Evolutionary conservation across 2,113 vertebrate species (phyloP).

Genomic region (Pelecanoides urinatrix): DNA sequence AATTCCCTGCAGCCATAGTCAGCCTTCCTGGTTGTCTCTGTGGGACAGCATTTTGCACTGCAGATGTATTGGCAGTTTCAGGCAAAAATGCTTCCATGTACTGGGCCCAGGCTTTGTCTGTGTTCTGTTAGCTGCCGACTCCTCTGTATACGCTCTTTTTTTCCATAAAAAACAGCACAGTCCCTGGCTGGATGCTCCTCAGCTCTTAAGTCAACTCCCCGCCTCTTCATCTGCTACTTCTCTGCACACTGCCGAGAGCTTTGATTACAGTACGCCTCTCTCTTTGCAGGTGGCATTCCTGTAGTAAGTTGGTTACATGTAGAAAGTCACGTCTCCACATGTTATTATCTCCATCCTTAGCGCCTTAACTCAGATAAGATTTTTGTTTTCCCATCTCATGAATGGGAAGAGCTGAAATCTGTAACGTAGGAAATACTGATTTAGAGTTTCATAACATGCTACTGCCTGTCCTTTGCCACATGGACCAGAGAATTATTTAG

Average conservation of each 20-base stretch:
- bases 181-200: neutral
- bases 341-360: neutral
- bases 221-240: neutral
- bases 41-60: neutral
- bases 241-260: neutral
- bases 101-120: neutral
- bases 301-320: neutral
- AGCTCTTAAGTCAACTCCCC: neutral
- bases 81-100: neutral
- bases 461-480: neutral
- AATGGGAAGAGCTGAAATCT: neutral
- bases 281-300: neutral
- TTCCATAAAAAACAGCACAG: neutral
- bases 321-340: neutral
- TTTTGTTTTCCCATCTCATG: neutral
- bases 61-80: neutral
- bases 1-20: neutral
- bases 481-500: neutral
- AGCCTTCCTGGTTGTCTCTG: neutral
- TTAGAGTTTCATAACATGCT: neutral
- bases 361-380: neutral
- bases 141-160: neutral
- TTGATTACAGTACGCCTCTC: neutral
- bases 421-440: fast-evolving
- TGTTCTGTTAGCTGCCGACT: neutral